Percentiles rank a stretch among this genome's conserved stretches.
These are phyloP conservation scores for Trichoplax adhaerens DNA, from an alignment of 37 sponge, comb jelly and placozoan species.

Conservation along the genomic window DNA sequence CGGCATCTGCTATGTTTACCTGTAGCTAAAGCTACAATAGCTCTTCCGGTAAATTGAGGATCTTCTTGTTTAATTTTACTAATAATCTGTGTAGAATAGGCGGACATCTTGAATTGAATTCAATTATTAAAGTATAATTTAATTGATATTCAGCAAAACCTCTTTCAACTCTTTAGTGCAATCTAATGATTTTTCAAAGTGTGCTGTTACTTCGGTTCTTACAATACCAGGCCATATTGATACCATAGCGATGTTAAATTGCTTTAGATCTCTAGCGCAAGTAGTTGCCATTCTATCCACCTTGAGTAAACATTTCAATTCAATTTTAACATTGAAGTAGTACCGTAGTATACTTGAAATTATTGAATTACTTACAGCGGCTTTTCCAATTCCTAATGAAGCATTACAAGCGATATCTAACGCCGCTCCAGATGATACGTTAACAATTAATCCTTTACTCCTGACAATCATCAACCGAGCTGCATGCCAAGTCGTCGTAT, in stretches of 20 bases:
- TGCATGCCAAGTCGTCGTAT: constrained; percentile 5
- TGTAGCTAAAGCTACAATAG: no score
- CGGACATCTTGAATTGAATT: no score
- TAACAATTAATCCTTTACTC: constrained; percentile 15
- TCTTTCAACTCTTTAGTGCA: no score
- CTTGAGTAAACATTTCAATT: neutral
- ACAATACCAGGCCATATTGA: constrained; percentile 23
- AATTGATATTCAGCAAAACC: no score
- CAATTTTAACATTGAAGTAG: no score
- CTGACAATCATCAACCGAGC: constrained; percentile 10
- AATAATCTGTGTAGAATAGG: no score
- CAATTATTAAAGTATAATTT: no score
- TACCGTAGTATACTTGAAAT: no score
- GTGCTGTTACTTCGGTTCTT: neutral
- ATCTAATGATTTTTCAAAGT: no score
- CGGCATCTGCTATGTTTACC: no score
- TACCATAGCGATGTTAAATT: constrained; percentile 6
- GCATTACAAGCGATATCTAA: constrained; percentile 6
- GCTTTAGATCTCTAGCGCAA: constrained; percentile 12
- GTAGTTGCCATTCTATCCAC: constrained; percentile 12
- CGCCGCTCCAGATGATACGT: constrained; percentile 17
- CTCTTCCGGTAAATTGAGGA: no score
- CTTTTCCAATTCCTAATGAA: constrained; percentile 16
- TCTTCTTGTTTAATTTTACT: no score
- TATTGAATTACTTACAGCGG: constrained; percentile 7